These are phyloP conservation scores for Meandrusa payeni DNA, from an alignment of 2,888 invertebrate species.

Conservation along the genomic window DNA sequence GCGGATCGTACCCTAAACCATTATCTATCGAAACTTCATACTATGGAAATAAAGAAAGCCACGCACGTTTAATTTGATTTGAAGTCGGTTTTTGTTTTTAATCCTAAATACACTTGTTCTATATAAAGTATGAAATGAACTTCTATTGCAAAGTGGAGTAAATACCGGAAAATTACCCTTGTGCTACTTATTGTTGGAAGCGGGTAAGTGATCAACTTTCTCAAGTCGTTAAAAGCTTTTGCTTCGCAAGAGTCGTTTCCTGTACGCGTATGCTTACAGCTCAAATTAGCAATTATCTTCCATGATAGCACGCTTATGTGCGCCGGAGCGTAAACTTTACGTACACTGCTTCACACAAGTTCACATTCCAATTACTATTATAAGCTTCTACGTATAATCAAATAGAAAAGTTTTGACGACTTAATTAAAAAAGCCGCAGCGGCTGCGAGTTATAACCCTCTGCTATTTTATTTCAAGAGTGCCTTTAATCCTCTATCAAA, in stretches of 20 bases:
- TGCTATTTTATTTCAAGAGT: too few species aligned
- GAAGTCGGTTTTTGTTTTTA: too few species aligned
- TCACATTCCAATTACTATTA: slow-evolving; percentile 9
- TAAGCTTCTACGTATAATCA: slow-evolving; percentile 7
- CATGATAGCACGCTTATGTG: slow-evolving; percentile 17
- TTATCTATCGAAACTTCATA: too few species aligned
- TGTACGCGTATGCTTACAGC: slow-evolving; percentile 38
- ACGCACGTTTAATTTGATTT: too few species aligned
- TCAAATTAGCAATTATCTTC: slow-evolving; percentile 22
- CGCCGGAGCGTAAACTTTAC: slow-evolving; percentile 9
- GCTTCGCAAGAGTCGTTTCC: slow-evolving; percentile 51
- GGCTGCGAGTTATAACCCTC: too few species aligned
- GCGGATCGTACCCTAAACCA: too few species aligned
- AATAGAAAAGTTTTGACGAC: too few species aligned
- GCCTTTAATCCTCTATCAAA: too few species aligned
- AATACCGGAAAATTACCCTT: slow-evolving; percentile 14
- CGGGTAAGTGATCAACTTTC: slow-evolving; percentile 20
- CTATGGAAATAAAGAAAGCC: too few species aligned
- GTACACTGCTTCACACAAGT: slow-evolving; percentile 10
- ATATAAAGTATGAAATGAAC: too few species aligned
- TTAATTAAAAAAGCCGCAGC: too few species aligned
- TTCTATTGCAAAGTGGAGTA: not conserved
- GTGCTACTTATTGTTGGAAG: slow-evolving; percentile 7
- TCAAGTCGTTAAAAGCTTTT: slow-evolving; percentile 41
- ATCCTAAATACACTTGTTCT: too few species aligned